Percentiles rank a stretch among this genome's conserved stretches.
phyloP scores from a whole-genome alignment of 2,888 invertebrate species.

The Drosophila crucigera region DNA sequence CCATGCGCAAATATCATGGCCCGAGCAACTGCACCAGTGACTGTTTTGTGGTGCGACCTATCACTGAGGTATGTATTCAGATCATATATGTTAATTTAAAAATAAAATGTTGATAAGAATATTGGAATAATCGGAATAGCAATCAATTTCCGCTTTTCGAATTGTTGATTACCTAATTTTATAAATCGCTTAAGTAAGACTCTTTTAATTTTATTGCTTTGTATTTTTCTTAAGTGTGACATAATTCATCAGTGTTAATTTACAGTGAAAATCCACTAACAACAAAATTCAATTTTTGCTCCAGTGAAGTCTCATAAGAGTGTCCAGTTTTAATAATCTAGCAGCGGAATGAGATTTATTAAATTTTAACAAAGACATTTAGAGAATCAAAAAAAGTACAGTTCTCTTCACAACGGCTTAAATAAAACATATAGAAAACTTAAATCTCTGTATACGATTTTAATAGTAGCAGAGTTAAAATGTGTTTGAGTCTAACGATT shows the following conservation, averaged over 20 bases:
- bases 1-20: constrained; percentile 76
- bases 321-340: neutral
- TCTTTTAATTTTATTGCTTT: neutral
- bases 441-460: neutral
- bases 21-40: constrained; percentile 63
- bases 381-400: neutral
- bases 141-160: neutral
- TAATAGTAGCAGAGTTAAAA: neutral
- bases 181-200: no score
- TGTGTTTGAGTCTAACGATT: neutral
- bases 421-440: neutral
- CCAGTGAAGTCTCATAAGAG: neutral
- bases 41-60: constrained; percentile 74
- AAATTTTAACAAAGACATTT: neutral
- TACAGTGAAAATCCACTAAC: neutral
- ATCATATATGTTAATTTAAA: neutral
- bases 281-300: neutral
- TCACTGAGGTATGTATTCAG: constrained; percentile 70
- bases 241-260: neutral
- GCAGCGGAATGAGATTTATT: neutral
- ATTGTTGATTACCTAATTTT: neutral
- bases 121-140: neutral
- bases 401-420: neutral
- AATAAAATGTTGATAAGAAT: neutral
- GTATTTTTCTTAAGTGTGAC: accelerated